Evolutionary conservation across 2,888 invertebrate genomes (phyloP).

Genomic region (Protophormia terraenovae): DNA sequence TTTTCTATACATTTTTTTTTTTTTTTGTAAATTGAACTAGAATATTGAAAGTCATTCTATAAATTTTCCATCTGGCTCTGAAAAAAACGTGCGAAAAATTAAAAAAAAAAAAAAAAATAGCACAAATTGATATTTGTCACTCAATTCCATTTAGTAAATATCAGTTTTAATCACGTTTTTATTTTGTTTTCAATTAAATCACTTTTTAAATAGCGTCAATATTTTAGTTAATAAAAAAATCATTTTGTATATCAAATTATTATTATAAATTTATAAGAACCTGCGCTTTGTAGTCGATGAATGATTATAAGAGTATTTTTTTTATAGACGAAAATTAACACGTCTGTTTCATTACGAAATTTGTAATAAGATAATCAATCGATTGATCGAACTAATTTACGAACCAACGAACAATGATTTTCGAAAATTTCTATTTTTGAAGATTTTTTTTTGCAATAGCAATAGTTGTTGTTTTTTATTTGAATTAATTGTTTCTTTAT

Average conservation of each 20-base stretch:
- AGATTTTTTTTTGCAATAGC: constrained; percentile 23
- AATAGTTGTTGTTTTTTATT: constrained; percentile 39
- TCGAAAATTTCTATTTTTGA: constrained; percentile 67
- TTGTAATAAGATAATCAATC: constrained; percentile 65
- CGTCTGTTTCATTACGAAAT: constrained; percentile 63
- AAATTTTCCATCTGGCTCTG: background rate
- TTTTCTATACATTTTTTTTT: too few species aligned
- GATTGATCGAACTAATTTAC: constrained; percentile 31
- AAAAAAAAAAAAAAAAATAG: too few species aligned
- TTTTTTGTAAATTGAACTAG: background rate
- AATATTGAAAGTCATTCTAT: background rate
- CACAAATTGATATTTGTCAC: background rate
- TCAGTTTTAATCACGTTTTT: constrained; percentile 17
- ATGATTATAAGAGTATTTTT: constrained; percentile 32
- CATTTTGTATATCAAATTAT: constrained; percentile 19
- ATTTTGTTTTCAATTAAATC: constrained; percentile 3
- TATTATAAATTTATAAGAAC: constrained; percentile 33
- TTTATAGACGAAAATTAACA: constrained; percentile 36
- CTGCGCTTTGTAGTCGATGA: constrained; percentile 55
- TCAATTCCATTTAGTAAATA: background rate
- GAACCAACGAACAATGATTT: constrained; percentile 50
- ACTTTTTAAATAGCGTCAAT: background rate
- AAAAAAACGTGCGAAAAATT: too few species aligned
- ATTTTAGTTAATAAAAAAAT: background rate
- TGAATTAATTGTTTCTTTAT: constrained; percentile 45